Evolutionary conservation across 2,113 vertebrate species (phyloP).

Genomic region (Promerops cafer): DNA sequence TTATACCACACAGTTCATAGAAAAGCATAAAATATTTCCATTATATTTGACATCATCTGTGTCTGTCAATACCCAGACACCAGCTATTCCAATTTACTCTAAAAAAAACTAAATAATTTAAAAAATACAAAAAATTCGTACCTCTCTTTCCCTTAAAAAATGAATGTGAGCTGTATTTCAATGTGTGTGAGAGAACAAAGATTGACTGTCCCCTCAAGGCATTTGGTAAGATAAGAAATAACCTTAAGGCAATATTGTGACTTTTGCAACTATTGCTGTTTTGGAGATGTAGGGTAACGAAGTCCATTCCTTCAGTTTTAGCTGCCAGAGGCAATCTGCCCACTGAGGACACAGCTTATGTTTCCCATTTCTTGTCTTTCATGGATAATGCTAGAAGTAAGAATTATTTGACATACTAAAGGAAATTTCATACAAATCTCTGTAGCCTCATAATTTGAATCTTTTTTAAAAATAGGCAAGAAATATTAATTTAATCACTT

Average conservation of each 20-base stretch:
- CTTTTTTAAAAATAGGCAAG: background rate
- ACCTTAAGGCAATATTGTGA: slow-evolving; percentile 43
- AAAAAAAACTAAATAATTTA: background rate
- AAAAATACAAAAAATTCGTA: background rate
- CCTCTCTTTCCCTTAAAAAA: background rate
- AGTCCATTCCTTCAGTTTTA: background rate
- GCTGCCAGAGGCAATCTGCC: slow-evolving; percentile 37
- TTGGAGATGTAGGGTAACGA: background rate
- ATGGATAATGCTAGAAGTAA: background rate
- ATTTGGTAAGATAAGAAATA: slow-evolving; percentile 44
- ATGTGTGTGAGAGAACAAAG: background rate
- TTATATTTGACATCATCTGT: background rate
- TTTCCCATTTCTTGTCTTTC: slow-evolving; percentile 16
- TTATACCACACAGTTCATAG: background rate
- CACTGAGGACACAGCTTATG: background rate
- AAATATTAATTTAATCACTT: background rate
- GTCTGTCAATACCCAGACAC: background rate
- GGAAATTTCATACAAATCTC: background rate
- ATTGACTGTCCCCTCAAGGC: slow-evolving; percentile 11
- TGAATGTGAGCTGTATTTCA: background rate
- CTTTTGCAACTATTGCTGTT: slow-evolving; percentile 30
- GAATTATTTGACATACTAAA: background rate
- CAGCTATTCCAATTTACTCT: background rate
- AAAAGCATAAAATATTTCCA: background rate
- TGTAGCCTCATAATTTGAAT: background rate